A percentile compares a stretch with the other conserved stretches of the same genome.
Evolutionary conservation across 2,797 vertebrate genomes (phyloP).

Genomic region (Nasua narica): DNA sequence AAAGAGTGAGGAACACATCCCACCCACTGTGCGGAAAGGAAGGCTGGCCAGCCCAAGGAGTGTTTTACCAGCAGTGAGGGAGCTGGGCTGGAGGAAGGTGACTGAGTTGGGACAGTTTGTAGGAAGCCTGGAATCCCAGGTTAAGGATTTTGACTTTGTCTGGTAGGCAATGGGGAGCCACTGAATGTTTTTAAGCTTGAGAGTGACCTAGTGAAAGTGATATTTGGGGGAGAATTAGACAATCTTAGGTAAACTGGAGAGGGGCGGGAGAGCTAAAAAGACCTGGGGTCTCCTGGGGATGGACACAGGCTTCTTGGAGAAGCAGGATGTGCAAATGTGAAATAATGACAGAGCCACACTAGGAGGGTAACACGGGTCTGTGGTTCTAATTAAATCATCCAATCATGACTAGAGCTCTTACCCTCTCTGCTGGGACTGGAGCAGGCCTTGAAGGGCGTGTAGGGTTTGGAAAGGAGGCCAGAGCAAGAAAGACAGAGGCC

Average conservation of each 20-base stretch:
- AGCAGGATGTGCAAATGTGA: background rate
- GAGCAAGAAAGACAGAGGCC: background rate
- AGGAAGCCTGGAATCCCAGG: background rate
- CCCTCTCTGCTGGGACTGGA: background rate
- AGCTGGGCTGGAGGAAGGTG: background rate
- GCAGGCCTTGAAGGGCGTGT: background rate
- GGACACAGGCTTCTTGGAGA: background rate
- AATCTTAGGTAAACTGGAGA: background rate
- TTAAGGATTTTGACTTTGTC: background rate
- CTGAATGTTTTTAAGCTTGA: background rate
- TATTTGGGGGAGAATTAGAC: background rate
- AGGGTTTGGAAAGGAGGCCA: background rate
- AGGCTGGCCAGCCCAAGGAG: background rate
- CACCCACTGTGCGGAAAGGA: background rate
- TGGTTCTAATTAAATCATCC: background rate
- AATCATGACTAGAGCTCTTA: background rate
- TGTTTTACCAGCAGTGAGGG: background rate
- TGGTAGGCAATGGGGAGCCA: background rate
- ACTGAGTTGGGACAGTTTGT: background rate
- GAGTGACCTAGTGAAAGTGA: background rate
- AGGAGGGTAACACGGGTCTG: background rate
- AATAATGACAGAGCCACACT: background rate
- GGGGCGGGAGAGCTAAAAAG: background rate
- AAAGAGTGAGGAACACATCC: no score
- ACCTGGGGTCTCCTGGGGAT: background rate